phyloP scores from a whole-genome alignment of 92 coral and sea anemone species.

The Bergia puertoricense region DNA sequence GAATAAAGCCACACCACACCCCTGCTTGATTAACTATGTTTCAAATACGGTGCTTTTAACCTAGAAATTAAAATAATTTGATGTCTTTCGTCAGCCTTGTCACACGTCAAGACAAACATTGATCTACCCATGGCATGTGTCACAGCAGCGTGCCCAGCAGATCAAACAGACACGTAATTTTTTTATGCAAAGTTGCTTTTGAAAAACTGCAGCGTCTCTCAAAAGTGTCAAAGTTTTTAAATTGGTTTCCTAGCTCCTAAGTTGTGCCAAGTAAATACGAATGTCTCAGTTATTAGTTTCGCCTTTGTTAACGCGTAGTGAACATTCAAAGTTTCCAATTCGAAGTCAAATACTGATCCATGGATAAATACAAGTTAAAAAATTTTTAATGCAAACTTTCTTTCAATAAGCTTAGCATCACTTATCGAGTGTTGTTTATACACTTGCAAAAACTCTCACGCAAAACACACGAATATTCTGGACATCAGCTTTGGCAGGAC shows the following conservation, averaged over 20 bases:
- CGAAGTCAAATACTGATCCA: neutral
- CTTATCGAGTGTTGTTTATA: conserved; percentile 19
- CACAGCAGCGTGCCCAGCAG: neutral
- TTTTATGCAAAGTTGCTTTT: conserved; percentile 11
- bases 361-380: neutral
- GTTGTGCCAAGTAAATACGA: neutral
- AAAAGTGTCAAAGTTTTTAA: conserved; percentile 11
- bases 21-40: too few relatives aligned
- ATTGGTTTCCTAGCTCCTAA: neutral
- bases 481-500: neutral
- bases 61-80: neutral
- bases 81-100: neutral
- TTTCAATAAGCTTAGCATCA: conserved; percentile 34
- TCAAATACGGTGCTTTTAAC: neutral
- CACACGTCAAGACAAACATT: neutral
- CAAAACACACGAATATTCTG: conserved; percentile 27
- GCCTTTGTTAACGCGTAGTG: neutral
- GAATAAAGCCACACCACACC: too few relatives aligned
- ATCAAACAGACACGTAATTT: neutral
- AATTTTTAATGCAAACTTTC: conserved; percentile 29
- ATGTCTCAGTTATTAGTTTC: neutral
- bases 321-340: neutral
- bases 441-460: conserved; percentile 28
- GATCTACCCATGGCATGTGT: neutral
- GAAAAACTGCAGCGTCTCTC: conserved; percentile 11